Evolutionary conservation across 2,888 invertebrate species (phyloP).

Genomic region (Drosophila anomelani): DNA sequence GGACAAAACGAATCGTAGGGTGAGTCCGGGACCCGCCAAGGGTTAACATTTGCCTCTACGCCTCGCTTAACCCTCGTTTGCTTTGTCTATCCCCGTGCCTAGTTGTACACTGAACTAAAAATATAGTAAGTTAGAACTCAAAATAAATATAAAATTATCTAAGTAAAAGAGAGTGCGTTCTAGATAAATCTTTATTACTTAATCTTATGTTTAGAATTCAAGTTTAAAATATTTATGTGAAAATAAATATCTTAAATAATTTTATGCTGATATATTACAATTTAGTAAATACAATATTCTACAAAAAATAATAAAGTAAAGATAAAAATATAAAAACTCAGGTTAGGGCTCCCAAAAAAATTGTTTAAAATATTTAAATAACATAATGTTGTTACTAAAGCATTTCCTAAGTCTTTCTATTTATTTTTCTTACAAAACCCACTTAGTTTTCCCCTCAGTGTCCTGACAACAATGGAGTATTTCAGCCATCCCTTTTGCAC

Average conservation of each 20-base stretch:
- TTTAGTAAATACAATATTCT: not conserved
- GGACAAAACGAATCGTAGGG: slow-evolving; percentile 50
- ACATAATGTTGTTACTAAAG: not conserved
- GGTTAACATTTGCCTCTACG: slow-evolving; percentile 33
- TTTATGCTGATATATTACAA: not conserved
- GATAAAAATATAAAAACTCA: too few species aligned
- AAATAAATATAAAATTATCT: not conserved
- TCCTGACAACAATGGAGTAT: slow-evolving; percentile 27
- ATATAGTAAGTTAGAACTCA: not conserved
- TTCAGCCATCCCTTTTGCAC: slow-evolving; percentile 21
- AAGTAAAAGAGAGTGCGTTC: not conserved
- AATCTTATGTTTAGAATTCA: not conserved
- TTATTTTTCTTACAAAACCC: not conserved
- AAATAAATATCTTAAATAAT: not conserved
- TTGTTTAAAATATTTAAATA: too few species aligned
- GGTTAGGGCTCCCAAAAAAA: too few species aligned
- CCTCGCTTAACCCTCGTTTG: slow-evolving; percentile 26
- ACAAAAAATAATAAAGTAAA: not conserved
- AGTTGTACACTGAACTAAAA: slow-evolving; percentile 2
- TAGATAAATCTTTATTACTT: not conserved
- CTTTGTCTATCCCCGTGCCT: slow-evolving; percentile 24
- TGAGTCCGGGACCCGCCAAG: slow-evolving; percentile 36
- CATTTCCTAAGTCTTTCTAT: not conserved
- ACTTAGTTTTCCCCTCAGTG: not conserved
- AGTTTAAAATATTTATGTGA: not conserved